A percentile compares a stretch with the other conserved stretches of the same genome.
These are phyloP conservation scores for Cyprinella venusta DNA, from an alignment of 2,797 vertebrate genomes.

Conservation along the genomic window DNA sequence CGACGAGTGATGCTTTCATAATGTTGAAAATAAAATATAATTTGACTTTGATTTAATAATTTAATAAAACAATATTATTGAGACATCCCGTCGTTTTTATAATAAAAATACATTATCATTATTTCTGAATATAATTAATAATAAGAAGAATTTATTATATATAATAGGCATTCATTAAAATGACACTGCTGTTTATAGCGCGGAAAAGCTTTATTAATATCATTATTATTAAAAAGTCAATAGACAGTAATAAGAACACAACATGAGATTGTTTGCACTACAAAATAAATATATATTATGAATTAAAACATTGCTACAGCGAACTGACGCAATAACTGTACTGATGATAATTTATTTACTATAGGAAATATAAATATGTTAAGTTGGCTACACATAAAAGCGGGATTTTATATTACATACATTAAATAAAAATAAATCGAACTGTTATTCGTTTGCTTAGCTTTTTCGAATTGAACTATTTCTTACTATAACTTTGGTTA, in stretches of 20 bases:
- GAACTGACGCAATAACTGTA: neutral
- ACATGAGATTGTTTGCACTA: too few relatives aligned
- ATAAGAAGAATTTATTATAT: neutral
- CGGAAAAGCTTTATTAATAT: neutral
- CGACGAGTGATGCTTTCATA: neutral
- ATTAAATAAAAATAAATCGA: neutral
- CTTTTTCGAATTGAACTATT: neutral
- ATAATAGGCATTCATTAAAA: too few relatives aligned
- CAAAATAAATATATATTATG: neutral
- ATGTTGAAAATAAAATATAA: neutral
- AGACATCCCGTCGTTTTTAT: neutral
- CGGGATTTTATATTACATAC: rapidly evolving
- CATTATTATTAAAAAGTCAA: neutral
- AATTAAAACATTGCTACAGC: neutral
- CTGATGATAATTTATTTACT: neutral
- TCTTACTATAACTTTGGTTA: too few relatives aligned
- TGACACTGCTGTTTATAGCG: neutral
- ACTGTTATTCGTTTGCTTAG: neutral
- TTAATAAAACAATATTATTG: neutral
- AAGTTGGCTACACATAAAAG: neutral
- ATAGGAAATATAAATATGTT: neutral
- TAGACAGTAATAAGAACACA: neutral
- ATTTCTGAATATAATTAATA: too few relatives aligned
- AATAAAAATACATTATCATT: neutral
- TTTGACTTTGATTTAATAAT: neutral